Evolutionary conservation across 2,888 invertebrate genomes (phyloP).

Genomic region (Creontiades dilutus): DNA sequence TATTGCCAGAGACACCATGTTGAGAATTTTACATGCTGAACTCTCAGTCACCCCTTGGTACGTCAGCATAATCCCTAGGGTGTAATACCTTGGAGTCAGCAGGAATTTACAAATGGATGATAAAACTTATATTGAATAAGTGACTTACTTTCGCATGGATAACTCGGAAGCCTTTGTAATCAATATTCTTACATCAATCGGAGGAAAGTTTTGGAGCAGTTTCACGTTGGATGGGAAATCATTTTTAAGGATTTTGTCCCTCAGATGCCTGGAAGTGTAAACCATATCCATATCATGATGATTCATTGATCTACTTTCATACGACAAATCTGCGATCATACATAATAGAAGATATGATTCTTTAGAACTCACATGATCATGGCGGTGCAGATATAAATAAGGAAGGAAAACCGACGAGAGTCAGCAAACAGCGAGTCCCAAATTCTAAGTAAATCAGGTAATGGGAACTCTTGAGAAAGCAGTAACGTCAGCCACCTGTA

Average conservation of each 20-base stretch:
- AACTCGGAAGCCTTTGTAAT: conserved; percentile 88
- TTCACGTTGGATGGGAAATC: conserved; percentile 98
- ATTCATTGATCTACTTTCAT: no score
- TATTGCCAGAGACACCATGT: no score
- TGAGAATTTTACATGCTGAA: no score
- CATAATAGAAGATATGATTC: no score
- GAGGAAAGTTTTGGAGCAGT: conserved; percentile 94
- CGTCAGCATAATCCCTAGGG: no score
- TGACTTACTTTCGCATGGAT: conserved; percentile 77
- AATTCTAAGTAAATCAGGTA: conserved; percentile 97
- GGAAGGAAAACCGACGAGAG: conserved; percentile 91
- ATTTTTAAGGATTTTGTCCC: conserved; percentile 89
- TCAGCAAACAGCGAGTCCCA: conserved; percentile 99
- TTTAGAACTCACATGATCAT: conserved; percentile 90
- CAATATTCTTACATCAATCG: conserved; percentile 91
- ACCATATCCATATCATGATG: no score
- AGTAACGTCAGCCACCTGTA: conserved; percentile 94
- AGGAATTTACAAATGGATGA: no score
- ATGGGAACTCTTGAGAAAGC: conserved; percentile 97
- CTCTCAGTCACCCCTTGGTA: no score
- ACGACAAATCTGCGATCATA: no score
- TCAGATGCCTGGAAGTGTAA: conserved; percentile 84
- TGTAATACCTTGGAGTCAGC: no score
- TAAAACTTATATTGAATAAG: neutral
- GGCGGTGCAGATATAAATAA: conserved; percentile 95